A percentile compares a stretch with the other conserved stretches of the same genome.
Evolutionary conservation across 2,888 invertebrate species (phyloP).

Genomic region (Cryptocephalus moraei): DNA sequence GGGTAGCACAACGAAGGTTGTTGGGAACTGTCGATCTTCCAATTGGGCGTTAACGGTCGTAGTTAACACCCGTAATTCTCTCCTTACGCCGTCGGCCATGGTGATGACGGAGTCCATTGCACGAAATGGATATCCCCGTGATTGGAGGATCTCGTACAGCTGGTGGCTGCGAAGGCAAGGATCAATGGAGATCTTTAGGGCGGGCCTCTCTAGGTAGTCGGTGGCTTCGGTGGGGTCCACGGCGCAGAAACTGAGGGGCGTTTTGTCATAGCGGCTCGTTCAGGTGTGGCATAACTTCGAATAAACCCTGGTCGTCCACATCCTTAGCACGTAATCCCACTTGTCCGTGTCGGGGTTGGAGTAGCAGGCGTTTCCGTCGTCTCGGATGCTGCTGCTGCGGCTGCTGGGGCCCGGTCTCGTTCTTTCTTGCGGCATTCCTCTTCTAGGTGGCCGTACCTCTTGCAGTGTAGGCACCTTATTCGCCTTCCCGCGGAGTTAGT

Average conservation of each 20-base stretch:
- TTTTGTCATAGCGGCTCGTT: no score
- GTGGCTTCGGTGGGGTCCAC: background rate
- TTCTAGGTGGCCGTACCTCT: background rate
- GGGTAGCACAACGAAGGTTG: background rate
- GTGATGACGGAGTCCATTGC: background rate
- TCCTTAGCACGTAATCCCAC: background rate
- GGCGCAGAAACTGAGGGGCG: no score
- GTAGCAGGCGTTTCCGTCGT: background rate
- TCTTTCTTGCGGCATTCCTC: slow-evolving; percentile 1
- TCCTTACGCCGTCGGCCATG: background rate
- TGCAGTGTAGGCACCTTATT: background rate
- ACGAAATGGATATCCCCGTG: background rate
- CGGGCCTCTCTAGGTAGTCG: background rate
- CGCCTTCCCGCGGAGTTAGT: background rate
- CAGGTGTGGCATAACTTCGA: background rate
- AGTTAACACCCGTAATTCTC: background rate
- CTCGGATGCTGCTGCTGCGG: background rate
- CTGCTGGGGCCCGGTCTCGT: slow-evolving; percentile 22
- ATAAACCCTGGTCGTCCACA: background rate
- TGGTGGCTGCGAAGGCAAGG: no score
- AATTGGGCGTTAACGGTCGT: background rate
- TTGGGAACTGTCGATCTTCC: background rate
- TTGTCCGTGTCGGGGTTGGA: background rate
- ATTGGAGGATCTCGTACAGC: slow-evolving; percentile 5
- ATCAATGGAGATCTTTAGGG: slow-evolving; percentile 6